A percentile compares a stretch with the other conserved stretches of the same genome.
Conservation (phyloP, 2,113 vertebrate species). For the Crotophaga sulcirostris region DNA sequence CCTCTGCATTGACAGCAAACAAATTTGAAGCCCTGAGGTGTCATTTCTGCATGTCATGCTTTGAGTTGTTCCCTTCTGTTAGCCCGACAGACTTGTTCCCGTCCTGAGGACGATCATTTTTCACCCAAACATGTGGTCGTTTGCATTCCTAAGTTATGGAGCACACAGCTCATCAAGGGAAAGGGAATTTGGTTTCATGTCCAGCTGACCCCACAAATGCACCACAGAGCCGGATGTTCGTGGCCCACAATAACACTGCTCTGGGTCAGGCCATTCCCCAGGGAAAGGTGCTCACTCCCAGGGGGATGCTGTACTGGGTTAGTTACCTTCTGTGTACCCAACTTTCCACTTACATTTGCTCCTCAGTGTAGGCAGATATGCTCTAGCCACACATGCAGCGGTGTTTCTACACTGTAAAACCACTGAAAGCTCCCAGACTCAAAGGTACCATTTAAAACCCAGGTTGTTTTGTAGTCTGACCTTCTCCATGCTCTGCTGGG, state of each 20-base stretch:
- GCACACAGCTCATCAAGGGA: neutral
- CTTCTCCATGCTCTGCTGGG: neutral
- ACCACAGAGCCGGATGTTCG: accelerated
- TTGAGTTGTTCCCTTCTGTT: neutral
- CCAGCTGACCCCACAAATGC: neutral
- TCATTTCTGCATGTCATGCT: neutral
- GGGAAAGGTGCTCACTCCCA: neutral
- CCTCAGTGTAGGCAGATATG: neutral
- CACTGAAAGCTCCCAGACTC: neutral
- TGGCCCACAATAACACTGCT: neutral
- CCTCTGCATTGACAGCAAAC: slow-evolving; percentile 23
- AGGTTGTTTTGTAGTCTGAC: neutral
- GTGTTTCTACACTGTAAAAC: neutral
- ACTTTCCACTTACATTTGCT: neutral
- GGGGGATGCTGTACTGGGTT: neutral
- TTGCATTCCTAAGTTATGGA: slow-evolving; percentile 13
- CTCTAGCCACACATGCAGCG: neutral
- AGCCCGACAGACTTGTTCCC: neutral
- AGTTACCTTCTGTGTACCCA: neutral
- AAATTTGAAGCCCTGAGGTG: slow-evolving; percentile 48
- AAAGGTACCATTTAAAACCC: neutral
- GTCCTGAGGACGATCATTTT: slow-evolving; percentile 8
- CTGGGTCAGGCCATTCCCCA: neutral
- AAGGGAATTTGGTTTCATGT: neutral
- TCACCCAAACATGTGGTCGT: neutral